Evolutionary conservation across 92 coral and sea anemone species (phyloP), one percentile per base, ranked within the genome.

Genomic region (Paragorgia papillata): DNA sequence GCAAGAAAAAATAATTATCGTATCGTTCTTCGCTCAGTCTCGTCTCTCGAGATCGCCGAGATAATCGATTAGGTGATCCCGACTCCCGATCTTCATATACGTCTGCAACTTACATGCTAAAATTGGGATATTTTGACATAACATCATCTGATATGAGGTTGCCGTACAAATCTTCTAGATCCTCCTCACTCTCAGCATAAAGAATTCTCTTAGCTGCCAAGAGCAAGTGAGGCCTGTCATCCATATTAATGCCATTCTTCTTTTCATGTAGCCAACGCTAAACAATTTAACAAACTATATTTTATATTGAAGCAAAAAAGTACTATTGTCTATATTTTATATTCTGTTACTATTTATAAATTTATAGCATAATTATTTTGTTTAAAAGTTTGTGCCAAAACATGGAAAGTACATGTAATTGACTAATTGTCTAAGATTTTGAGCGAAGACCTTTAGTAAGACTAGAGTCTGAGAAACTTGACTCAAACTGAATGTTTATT

Each of bases 201-300:
- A 40, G 20, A 26, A 48, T 48, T 15, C 58, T 67, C 74, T 67
- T 67, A 21, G 21, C 40, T 41, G 26, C 29, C 35, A 48, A 43
- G 6, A 67, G 58, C 57, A 67, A 12, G 57, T 41, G 56, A 67
- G 37, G 57, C 18, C 74, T 20, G 57, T 44, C 74, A 43, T 67
- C 35, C 56, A 67, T 0, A 26, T 7, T 0, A 43, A 67, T 44
- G 1, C 27, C 58, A 48, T 67, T 67, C 31, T 67, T 21, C 24
- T 18, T 67, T 39, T 66, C 73, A 39, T 67, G 74, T 0, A 40
- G 58, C 74, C 74, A 67, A 66, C 55, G 56, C 73, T 31, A 66
- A 24, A 62, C 39, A 39, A 65, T 25, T 43, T 62, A 62, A 33
- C 32, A 19, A 62, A 6, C 28, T 0, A 31, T 29, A 8, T 12